Percentiles rank a stretch among this genome's conserved stretches.
Evolutionary conservation across 2,113 vertebrate species (phyloP).

Genomic region (Zingel zingel): DNA sequence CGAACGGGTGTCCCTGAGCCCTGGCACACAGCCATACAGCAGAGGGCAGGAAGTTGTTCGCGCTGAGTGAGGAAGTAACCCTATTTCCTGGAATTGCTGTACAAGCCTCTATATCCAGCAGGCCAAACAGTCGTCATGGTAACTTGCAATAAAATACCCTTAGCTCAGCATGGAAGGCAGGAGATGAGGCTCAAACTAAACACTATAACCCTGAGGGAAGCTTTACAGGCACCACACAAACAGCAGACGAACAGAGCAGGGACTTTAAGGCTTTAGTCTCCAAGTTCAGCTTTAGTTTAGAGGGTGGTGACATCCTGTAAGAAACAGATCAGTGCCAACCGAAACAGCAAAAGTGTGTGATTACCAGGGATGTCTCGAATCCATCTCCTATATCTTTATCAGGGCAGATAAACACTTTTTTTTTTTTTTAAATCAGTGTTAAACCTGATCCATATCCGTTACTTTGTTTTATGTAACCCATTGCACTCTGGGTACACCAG

Average conservation of each 20-base stretch:
- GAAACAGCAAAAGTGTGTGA: slow-evolving; percentile 28
- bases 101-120: slow-evolving; percentile 70
- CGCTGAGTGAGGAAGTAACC: slow-evolving; percentile 85
- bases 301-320: slow-evolving; percentile 48
- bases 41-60: slow-evolving; percentile 87
- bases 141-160: slow-evolving; percentile 80
- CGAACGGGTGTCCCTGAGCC: slow-evolving; percentile 66
- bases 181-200: slow-evolving; percentile 77
- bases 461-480: slow-evolving; percentile 2
- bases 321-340: slow-evolving; percentile 28
- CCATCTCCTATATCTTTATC: slow-evolving; percentile 24
- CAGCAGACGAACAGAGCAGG: slow-evolving; percentile 29
- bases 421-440: not conserved
- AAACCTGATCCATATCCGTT: not conserved
- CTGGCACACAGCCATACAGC: slow-evolving; percentile 77
- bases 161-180: slow-evolving; percentile 74
- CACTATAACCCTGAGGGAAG: slow-evolving; percentile 67
- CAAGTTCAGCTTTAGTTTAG: slow-evolving; percentile 36
- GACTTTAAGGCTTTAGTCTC: slow-evolving; percentile 38
- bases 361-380: slow-evolving; percentile 16
- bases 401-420: not conserved
- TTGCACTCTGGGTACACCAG: not conserved
- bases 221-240: slow-evolving; percentile 73
- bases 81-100: slow-evolving; percentile 85
- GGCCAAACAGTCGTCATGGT: slow-evolving; percentile 71